A percentile compares a stretch with the other conserved stretches of the same genome.
phyloP scores from a whole-genome alignment of 2,797 vertebrate species.

The Cyclopterus lumpus region DNA sequence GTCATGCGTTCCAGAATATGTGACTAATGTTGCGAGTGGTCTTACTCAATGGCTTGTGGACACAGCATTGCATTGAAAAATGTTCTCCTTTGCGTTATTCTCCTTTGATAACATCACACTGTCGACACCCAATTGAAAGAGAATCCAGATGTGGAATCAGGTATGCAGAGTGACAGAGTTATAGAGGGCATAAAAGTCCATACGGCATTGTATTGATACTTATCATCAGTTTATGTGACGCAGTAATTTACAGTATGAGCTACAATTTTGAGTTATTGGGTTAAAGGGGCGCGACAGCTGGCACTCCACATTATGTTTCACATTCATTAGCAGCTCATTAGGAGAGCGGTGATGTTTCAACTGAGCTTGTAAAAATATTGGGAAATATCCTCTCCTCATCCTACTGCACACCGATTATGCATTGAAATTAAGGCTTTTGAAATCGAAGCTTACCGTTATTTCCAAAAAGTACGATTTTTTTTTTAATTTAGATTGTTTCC shows the following conservation, averaged over 20 bases:
- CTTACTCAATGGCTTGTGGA: not conserved
- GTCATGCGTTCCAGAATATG: not conserved
- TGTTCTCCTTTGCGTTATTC: conserved; percentile 1
- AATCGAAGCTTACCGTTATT: not conserved
- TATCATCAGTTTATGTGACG: conserved; percentile 51
- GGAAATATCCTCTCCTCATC: conserved; percentile 15
- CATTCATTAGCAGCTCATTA: conserved; percentile 79
- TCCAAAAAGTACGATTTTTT: not conserved
- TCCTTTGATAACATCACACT: not conserved
- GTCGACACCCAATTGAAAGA: conserved; percentile 10
- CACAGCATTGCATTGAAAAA: not conserved
- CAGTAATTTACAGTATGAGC: conserved; percentile 63
- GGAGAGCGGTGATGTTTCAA: conserved; percentile 53
- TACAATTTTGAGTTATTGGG: conserved; percentile 69
- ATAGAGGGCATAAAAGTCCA: conserved; percentile 42
- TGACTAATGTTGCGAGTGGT: not conserved
- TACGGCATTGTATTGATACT: conserved; percentile 47
- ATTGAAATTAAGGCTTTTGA: conserved; percentile 11
- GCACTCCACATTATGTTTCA: conserved; percentile 69
- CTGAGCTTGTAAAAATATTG: conserved; percentile 65
- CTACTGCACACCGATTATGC: conserved; percentile 18
- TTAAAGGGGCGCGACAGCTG: conserved; percentile 66
- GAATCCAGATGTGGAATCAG: conserved; percentile 31
- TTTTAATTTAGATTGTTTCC: not conserved
- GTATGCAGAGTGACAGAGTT: conserved; percentile 39